These are phyloP conservation scores for Nomada flava DNA, from an alignment of 2,888 invertebrate genomes.

Conservation along the genomic window DNA sequence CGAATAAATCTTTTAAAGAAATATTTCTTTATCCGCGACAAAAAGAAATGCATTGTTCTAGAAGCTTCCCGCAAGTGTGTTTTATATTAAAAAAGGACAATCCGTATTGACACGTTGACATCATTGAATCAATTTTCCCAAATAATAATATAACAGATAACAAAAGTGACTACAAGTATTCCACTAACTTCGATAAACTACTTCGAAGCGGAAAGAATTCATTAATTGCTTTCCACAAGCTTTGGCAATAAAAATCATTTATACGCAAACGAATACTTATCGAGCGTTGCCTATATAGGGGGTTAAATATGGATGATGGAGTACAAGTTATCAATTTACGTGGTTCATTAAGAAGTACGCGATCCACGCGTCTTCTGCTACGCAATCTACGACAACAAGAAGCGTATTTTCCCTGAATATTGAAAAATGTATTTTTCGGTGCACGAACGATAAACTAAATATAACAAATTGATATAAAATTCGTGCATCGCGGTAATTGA, in stretches of 20 bases:
- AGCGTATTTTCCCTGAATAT: not conserved
- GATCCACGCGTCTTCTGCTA: conserved; percentile 2
- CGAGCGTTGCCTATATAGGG: not conserved
- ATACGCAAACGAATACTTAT: conserved; percentile 31
- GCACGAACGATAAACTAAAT: not conserved
- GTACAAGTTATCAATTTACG: conserved; percentile 37
- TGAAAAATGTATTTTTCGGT: not conserved
- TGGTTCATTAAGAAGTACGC: conserved; percentile 31
- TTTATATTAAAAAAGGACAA: too few relatives aligned
- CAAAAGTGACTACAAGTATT: too few relatives aligned
- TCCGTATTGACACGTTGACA: too few relatives aligned
- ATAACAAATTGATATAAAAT: too few relatives aligned
- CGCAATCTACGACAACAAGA: not conserved
- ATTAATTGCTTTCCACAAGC: not conserved
- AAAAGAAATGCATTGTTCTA: too few relatives aligned
- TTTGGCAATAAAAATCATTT: conserved; percentile 1
- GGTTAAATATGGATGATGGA: conserved; percentile 28
- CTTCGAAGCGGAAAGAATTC: not conserved
- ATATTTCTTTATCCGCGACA: too few relatives aligned
- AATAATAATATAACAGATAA: too few relatives aligned
- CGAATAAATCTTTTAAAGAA: too few relatives aligned
- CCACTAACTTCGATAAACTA: not conserved
- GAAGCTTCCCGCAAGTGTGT: too few relatives aligned
- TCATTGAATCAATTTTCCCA: too few relatives aligned
- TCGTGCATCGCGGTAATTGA: too few relatives aligned